Percentiles rank a stretch among this genome's conserved stretches.
These are phyloP conservation scores for Meteorus colon DNA, from an alignment of 2,888 invertebrate genomes.

Conservation along the genomic window DNA sequence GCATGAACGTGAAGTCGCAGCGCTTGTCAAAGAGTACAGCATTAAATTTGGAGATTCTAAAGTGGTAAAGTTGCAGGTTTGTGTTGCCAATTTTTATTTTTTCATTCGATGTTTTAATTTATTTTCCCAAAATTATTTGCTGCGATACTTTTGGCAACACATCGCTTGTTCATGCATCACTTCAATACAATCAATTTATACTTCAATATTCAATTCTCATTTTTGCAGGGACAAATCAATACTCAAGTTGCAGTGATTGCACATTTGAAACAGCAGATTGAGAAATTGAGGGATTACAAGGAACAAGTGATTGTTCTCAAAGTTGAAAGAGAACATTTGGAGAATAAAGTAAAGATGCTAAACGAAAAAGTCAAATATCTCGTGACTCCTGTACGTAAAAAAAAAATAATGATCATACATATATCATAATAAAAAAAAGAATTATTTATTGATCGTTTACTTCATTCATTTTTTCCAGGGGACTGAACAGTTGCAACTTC, in stretches of 20 bases:
- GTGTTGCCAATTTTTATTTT: slow-evolving; percentile 34
- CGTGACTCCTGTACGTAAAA: slow-evolving; percentile 62
- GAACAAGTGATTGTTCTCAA: slow-evolving; percentile 75
- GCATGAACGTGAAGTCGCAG: slow-evolving; percentile 72
- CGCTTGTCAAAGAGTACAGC: slow-evolving; percentile 70
- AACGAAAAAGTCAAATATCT: slow-evolving; percentile 70
- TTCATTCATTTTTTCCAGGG: slow-evolving; percentile 58
- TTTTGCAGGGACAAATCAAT: slow-evolving; percentile 78
- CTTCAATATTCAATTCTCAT: not conserved
- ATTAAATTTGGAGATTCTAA: slow-evolving; percentile 68
- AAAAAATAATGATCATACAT: not conserved
- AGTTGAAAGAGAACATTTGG: slow-evolving; percentile 76
- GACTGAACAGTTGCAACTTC: slow-evolving; percentile 66
- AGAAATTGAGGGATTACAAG: slow-evolving; percentile 80
- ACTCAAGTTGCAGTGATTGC: slow-evolving; percentile 75
- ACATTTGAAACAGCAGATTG: slow-evolving; percentile 71
- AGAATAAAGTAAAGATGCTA: slow-evolving; percentile 71
- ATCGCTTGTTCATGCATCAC: not conserved
- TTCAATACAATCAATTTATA: not conserved
- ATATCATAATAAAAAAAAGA: no score
- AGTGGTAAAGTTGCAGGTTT: slow-evolving; percentile 70
- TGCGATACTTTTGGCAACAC: slow-evolving; percentile 1
- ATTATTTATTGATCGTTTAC: slow-evolving; percentile 40
- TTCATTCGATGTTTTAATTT: slow-evolving; percentile 18
- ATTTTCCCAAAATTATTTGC: slow-evolving; percentile 9